Evolutionary conservation across 2,113 vertebrate species (phyloP).

Genomic region (Mobula birostris): DNA sequence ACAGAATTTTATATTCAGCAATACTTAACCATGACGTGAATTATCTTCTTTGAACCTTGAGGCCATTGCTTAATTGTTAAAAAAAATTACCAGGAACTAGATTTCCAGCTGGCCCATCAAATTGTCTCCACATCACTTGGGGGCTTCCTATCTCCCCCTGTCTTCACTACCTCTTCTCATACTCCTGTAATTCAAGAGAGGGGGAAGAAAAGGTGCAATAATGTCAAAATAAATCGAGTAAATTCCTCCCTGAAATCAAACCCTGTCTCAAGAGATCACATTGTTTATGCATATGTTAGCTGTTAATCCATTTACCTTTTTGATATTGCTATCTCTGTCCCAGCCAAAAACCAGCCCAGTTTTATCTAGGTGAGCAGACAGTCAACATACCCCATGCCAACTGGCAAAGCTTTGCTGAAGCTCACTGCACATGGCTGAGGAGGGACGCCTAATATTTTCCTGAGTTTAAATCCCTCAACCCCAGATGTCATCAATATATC

Average conservation of each 20-base stretch:
- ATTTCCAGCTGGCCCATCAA: not conserved
- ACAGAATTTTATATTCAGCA: not conserved
- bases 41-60: not conserved
- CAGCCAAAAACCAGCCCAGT: not conserved
- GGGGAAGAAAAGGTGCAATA: not conserved
- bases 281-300: not conserved
- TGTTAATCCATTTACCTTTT: not conserved
- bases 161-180: too few species aligned
- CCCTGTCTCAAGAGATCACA: not conserved
- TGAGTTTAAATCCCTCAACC: too few species aligned
- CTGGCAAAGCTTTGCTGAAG: not conserved
- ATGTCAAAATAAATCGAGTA: not conserved
- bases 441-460: not conserved
- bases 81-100: not conserved
- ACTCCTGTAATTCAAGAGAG: not conserved
- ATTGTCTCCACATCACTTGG: not conserved
- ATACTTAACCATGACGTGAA: not conserved
- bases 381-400: not conserved
- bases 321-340: not conserved
- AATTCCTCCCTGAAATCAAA: not conserved
- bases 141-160: not conserved
- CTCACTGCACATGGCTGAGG: not conserved
- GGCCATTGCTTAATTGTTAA: not conserved
- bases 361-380: not conserved
- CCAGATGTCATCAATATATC: not conserved